Percentiles rank a stretch among this genome's conserved stretches.
Evolutionary conservation across 2,888 invertebrate species (phyloP).

Genomic region (Cosmia trapezina): DNA sequence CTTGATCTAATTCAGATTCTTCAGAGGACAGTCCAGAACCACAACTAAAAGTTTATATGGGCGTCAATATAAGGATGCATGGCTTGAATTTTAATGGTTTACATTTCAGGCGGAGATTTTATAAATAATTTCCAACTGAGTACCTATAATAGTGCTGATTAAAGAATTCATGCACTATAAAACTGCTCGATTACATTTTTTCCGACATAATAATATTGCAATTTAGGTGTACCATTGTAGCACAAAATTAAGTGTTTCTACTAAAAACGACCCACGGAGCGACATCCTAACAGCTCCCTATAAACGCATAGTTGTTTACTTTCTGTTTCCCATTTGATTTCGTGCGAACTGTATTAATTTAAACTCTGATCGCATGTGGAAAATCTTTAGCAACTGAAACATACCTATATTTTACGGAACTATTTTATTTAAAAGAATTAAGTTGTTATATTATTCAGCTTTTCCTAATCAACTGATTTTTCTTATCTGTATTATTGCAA

Average conservation of each 20-base stretch:
- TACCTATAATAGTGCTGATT: neutral
- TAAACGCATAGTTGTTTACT: conserved; percentile 7
- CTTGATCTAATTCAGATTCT: too few species aligned
- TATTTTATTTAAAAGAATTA: neutral
- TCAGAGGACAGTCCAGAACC: neutral
- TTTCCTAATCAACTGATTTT: neutral
- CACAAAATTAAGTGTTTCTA: neutral
- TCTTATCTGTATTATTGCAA: neutral
- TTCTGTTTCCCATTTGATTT: conserved; percentile 14
- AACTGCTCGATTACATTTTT: too few species aligned
- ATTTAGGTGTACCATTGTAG: neutral
- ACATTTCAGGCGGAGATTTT: too few species aligned
- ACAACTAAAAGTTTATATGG: neutral
- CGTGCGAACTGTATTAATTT: conserved; percentile 7
- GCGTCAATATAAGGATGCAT: too few species aligned
- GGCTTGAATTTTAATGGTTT: too few species aligned
- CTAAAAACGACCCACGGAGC: neutral
- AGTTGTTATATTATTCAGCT: neutral
- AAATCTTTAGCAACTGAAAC: conserved; percentile 2
- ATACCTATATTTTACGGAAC: neutral
- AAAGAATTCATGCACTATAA: too few species aligned
- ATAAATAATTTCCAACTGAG: neutral
- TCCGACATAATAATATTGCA: neutral
- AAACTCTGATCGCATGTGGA: neutral
- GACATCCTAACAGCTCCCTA: neutral